Conservation (phyloP, 2,797 vertebrate species). For the Chromobotia macracanthus region DNA sequence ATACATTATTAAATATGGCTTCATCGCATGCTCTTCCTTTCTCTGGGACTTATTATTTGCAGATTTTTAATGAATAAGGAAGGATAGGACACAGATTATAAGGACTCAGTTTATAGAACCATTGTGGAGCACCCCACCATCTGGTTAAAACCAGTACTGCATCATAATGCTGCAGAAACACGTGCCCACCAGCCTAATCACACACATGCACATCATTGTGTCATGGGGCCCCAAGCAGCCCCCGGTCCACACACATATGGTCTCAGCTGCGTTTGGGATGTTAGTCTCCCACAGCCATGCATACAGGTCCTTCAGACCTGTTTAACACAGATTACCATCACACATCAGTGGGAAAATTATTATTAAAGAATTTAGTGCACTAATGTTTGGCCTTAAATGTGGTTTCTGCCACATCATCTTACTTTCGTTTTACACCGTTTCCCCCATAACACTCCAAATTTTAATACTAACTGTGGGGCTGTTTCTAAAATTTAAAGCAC, state of each 20-base stretch:
- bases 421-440: neutral
- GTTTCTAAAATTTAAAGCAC: neutral
- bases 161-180: slow-evolving; percentile 43
- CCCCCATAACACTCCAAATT: neutral
- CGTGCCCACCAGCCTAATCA: neutral
- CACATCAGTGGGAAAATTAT: neutral
- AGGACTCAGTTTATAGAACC: slow-evolving; percentile 77
- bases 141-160: slow-evolving; percentile 76
- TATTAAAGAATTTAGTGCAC: neutral
- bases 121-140: slow-evolving; percentile 81
- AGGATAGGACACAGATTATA: slow-evolving; percentile 63
- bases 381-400: neutral
- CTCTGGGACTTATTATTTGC: slow-evolving; percentile 85
- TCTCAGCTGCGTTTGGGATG: slow-evolving; percentile 6
- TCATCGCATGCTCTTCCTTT: slow-evolving; percentile 83
- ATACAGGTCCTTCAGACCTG: neutral
- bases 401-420: neutral
- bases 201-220: slow-evolving; percentile 15
- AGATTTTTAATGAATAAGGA: slow-evolving; percentile 84
- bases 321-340: neutral
- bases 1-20: slow-evolving; percentile 86
- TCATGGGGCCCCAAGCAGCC: no score
- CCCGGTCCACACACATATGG: no score
- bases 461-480: neutral
- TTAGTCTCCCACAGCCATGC: neutral